Conservation (phyloP, 1,140 invertebrate genomes). For the Brachionus rubens region DNA sequence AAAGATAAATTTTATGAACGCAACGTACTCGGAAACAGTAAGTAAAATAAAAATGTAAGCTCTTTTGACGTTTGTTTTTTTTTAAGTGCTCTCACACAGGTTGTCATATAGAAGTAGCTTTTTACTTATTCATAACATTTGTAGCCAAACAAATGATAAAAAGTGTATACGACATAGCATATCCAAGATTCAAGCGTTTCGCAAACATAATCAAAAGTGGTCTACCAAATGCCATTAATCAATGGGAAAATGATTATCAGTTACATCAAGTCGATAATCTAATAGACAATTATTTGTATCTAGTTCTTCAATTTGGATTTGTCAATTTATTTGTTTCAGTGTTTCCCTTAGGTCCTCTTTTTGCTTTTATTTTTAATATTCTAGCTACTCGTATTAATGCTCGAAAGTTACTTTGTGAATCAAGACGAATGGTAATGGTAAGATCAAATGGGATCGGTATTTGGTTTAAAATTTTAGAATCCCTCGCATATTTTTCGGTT, state of each 20-base stretch:
- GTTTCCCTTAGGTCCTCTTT: slow-evolving; percentile 73
- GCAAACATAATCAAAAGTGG: slow-evolving; percentile 39
- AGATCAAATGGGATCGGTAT: slow-evolving; percentile 70
- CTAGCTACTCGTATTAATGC: slow-evolving; percentile 78
- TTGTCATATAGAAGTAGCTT: slow-evolving; percentile 76
- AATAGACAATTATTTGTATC: slow-evolving; percentile 29
- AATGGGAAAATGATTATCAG: slow-evolving; percentile 45
- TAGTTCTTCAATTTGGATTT: slow-evolving; percentile 35
- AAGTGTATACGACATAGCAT: slow-evolving; percentile 68
- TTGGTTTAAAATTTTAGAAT: slow-evolving; percentile 43
- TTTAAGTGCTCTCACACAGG: slow-evolving; percentile 72
- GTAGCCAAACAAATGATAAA: slow-evolving; percentile 78
- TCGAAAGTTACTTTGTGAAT: slow-evolving; percentile 73
- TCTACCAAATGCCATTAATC: slow-evolving; percentile 17
- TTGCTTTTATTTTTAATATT: slow-evolving; percentile 78
- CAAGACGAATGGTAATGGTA: slow-evolving; percentile 68
- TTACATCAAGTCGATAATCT: slow-evolving; percentile 3
- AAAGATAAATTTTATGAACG: slow-evolving; percentile 1
- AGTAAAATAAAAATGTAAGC: background rate
- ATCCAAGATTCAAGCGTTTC: slow-evolving; percentile 61
- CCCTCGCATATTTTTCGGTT: slow-evolving; percentile 14
- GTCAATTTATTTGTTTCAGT: slow-evolving; percentile 33
- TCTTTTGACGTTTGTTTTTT: background rate
- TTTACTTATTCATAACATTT: slow-evolving; percentile 80
- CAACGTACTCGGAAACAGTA: slow-evolving; percentile 25